A percentile compares a stretch with the other conserved stretches of the same genome.
These are phyloP conservation scores for Lithobates sylvaticus DNA, from an alignment of 2,797 vertebrate species.

Conservation along the genomic window DNA sequence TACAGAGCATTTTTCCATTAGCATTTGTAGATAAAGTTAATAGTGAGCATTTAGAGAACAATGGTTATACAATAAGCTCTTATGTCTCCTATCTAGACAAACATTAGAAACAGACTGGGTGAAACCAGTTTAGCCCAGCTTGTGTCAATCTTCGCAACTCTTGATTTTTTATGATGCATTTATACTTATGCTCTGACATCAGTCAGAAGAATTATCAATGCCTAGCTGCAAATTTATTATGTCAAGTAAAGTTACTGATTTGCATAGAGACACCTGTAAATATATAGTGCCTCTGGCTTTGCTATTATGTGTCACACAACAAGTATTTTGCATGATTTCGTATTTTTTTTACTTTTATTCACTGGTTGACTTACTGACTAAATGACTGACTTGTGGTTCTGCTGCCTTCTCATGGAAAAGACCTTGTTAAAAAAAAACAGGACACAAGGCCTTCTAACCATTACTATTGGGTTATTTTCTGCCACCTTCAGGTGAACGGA, in stretches of 20 bases:
- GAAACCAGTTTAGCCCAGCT: constrained; percentile 8
- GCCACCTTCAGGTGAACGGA: too few relatives aligned
- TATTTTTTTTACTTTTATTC: neutral
- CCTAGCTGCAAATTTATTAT: constrained; percentile 8
- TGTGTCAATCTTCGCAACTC: neutral
- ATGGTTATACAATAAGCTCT: neutral
- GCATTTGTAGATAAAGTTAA: neutral
- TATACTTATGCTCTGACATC: constrained; percentile 17
- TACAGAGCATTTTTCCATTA: neutral
- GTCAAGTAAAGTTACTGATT: neutral
- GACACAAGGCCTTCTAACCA: too few relatives aligned
- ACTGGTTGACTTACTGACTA: neutral
- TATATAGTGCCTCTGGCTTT: neutral
- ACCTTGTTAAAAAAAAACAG: too few relatives aligned
- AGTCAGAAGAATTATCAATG: neutral
- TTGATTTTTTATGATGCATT: constrained; percentile 11
- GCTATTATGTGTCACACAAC: neutral
- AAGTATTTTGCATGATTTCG: neutral
- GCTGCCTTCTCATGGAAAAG: too few relatives aligned
- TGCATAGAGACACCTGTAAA: constrained; percentile 1
- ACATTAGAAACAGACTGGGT: neutral
- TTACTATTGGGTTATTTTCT: too few relatives aligned
- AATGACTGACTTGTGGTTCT: neutral
- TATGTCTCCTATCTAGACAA: neutral
- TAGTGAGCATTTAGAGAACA: neutral